Percentiles rank a stretch among this genome's conserved stretches.
These are phyloP conservation scores for Apeira syringaria DNA, from an alignment of 2,888 invertebrate genomes.

Conservation along the genomic window DNA sequence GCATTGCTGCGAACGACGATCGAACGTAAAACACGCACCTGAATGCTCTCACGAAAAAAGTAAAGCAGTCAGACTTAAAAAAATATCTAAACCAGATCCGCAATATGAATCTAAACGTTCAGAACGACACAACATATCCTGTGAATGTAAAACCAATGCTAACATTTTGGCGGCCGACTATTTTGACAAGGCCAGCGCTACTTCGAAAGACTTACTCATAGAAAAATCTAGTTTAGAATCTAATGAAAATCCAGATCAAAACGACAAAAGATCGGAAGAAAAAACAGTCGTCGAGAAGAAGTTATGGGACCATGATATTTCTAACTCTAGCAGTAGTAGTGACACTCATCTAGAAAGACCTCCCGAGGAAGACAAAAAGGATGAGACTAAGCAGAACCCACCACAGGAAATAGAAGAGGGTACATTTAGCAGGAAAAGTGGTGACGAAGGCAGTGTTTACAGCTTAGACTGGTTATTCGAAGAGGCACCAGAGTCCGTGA, in stretches of 20 bases:
- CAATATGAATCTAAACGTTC: slow-evolving; percentile 51
- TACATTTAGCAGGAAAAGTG: slow-evolving; percentile 65
- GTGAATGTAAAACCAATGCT: slow-evolving; percentile 57
- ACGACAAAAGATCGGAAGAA: slow-evolving; percentile 34
- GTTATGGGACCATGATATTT: slow-evolving; percentile 80
- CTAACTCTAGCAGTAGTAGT: slow-evolving; percentile 84
- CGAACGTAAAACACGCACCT: slow-evolving; percentile 47
- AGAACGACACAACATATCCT: slow-evolving; percentile 48
- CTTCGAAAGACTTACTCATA: slow-evolving; percentile 88
- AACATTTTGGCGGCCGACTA: slow-evolving; percentile 58
- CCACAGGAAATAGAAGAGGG: slow-evolving; percentile 61
- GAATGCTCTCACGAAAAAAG: slow-evolving; percentile 56
- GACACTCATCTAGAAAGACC: slow-evolving; percentile 73
- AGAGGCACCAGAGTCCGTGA: slow-evolving; percentile 44
- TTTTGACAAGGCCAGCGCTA: slow-evolving; percentile 86
- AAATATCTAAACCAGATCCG: slow-evolving; percentile 57
- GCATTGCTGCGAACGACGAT: slow-evolving; percentile 64
- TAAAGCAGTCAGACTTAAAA: slow-evolving; percentile 75
- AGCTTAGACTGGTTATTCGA: slow-evolving; percentile 79
- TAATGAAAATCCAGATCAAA: slow-evolving; percentile 69
- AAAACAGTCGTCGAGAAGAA: slow-evolving; percentile 61
- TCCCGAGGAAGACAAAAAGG: slow-evolving; percentile 44
- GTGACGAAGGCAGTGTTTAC: slow-evolving; percentile 72
- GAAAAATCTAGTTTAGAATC: slow-evolving; percentile 82
- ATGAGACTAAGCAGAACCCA: slow-evolving; percentile 45